These are phyloP conservation scores for Trimorus sp. DNA, from an alignment of 2,888 invertebrate species.

Conservation along the genomic window DNA sequence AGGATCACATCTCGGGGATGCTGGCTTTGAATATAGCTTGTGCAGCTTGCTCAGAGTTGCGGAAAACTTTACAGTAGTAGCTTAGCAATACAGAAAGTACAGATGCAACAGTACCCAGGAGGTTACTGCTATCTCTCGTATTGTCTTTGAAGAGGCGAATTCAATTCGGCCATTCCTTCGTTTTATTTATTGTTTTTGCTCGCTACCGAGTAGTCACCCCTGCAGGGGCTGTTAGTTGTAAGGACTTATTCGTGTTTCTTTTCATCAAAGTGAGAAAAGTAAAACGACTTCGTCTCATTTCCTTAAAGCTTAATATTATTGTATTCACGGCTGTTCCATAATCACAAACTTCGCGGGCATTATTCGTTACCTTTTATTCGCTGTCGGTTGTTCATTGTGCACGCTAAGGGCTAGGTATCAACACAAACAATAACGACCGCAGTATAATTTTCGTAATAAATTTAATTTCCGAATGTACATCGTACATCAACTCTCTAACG, in stretches of 20 bases:
- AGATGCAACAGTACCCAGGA: constrained; percentile 60
- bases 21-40: constrained; percentile 46
- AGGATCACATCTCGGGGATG: constrained; percentile 34
- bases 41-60: constrained; percentile 46
- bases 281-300: constrained; percentile 53
- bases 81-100: constrained; percentile 53
- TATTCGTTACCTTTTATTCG: constrained; percentile 10
- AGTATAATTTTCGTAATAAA: constrained; percentile 45
- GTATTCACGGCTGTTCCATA: constrained; percentile 27
- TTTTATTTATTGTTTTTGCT: constrained; percentile 59
- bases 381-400: not conserved
- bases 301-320: constrained; percentile 52
- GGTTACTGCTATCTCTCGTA: constrained; percentile 54
- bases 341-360: constrained; percentile 40
- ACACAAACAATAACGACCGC: too few species aligned
- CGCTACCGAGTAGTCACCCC: constrained; percentile 41
- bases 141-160: constrained; percentile 60
- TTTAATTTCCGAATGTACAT: constrained; percentile 62
- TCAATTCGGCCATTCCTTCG: constrained; percentile 55
- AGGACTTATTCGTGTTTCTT: constrained; percentile 51
- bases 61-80: constrained; percentile 58
- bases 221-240: constrained; percentile 48
- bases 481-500: constrained; percentile 54
- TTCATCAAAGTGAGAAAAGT: constrained; percentile 40
- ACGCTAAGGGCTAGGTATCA: not conserved